Conservation (phyloP, 2,888 invertebrate genomes). For the Protula sp. region DNA sequence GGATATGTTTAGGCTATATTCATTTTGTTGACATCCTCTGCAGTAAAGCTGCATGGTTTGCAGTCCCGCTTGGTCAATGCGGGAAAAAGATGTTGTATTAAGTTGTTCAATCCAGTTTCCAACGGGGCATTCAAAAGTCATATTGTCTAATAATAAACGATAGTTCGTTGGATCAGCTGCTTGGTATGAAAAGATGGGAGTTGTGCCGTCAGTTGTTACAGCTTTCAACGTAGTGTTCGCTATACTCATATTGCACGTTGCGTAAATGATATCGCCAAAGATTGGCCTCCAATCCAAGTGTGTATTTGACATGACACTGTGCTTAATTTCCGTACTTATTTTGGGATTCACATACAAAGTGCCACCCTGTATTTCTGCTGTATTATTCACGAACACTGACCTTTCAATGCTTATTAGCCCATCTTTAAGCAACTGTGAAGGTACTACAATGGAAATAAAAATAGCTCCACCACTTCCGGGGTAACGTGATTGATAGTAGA, state of each 20-base stretch:
- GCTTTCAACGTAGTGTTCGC: background rate
- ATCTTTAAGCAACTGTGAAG: background rate
- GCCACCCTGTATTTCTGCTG: conserved; percentile 16
- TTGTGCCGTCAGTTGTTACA: background rate
- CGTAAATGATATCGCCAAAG: conserved; percentile 8
- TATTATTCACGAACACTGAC: conserved; percentile 11
- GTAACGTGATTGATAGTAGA: conserved; percentile 5
- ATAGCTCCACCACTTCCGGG: conserved; percentile 12
- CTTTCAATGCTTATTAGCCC: conserved; percentile 6
- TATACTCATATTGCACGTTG: conserved; percentile 7
- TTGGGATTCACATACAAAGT: conserved; percentile 11
- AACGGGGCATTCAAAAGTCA: conserved; percentile 4
- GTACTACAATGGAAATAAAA: conserved; percentile 1
- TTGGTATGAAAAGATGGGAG: conserved; percentile 10
- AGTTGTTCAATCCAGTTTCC: conserved; percentile 1
- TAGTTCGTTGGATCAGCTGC: conserved; percentile 4
- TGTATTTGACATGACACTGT: background rate
- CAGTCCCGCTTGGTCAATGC: conserved; percentile 2
- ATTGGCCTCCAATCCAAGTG: background rate
- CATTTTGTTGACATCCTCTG: conserved; percentile 3
- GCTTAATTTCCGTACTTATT: background rate
- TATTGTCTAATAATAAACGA: background rate
- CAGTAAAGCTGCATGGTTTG: conserved; percentile 9
- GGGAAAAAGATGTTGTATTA: conserved; percentile 4
- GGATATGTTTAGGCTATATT: conserved; percentile 8